phyloP scores from a whole-genome alignment of 2,797 vertebrate species.

The Sebastes itinus region DNA sequence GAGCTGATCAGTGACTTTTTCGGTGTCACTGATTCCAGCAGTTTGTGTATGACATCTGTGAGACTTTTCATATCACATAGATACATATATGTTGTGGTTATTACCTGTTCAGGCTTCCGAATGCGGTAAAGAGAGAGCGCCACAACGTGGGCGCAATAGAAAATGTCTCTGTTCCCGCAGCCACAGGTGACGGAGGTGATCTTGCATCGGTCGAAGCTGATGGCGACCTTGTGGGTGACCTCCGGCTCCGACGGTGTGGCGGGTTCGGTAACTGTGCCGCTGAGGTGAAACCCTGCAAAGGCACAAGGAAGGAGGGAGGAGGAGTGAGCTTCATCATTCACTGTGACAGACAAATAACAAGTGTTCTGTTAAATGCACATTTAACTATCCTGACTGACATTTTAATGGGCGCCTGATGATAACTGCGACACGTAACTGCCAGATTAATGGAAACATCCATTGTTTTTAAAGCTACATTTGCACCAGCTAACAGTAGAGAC shows the following conservation, averaged over 20 bases:
- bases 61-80: no score
- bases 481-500: background rate
- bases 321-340: background rate
- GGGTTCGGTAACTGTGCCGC: constrained; percentile 94
- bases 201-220: constrained; percentile 99
- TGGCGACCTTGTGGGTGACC: constrained; percentile 96
- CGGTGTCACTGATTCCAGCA: background rate
- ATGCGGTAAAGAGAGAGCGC: constrained; percentile 98
- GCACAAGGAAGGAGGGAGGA: constrained; percentile 3
- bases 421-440: background rate
- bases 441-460: background rate
- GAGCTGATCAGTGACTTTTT: no score
- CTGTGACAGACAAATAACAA: background rate
- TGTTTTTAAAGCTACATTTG: background rate
- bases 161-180: constrained; percentile 98
- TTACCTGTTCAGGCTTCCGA: constrained; percentile 97
- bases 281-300: constrained; percentile 94
- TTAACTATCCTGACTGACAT: background rate
- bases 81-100: background rate
- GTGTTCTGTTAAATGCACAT: background rate
- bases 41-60: background rate
- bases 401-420: background rate
- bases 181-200: constrained; percentile 98
- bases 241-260: constrained; percentile 90
- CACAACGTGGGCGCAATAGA: constrained; percentile 98